Evolutionary conservation across 2,113 vertebrate genomes (phyloP), one percentile per base, ranked within the genome.

Genomic region (Corythornis vintsioides): DNA sequence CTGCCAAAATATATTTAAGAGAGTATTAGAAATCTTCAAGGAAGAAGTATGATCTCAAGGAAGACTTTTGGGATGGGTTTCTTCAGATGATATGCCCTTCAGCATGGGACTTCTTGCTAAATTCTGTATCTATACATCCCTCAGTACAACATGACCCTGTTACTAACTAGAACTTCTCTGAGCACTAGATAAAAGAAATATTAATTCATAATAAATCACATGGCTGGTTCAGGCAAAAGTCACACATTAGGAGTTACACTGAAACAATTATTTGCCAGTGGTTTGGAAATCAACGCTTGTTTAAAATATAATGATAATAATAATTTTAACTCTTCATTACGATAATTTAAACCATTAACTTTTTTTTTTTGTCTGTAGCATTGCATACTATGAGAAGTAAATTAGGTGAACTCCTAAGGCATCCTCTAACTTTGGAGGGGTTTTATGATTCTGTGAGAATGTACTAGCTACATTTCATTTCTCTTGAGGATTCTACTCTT

Each of bases 401-500:
- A 95, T 95, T 79, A 88, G 64, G 35, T 71, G 92, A 96, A 88
- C 72, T 94, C 82, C 92, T 85, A 60, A 90, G 79, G 90, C 47
- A 0, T 81, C 75, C 75, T 91, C 72, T 80, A 91, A 86, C 92
- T 96, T 94, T 43, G 69, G 69, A 94, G 56, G 52, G 47, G n/a
- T 91, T 95, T 95, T 94, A 95, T 91, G 64, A 94, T 94, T 95
- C 82, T 90, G 47, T 93, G 79, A 95, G 92, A 96, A 63, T 90
- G 89, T 57, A 85, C 89, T 77, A 96, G 90, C 86, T 89, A 47
- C 72, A 92, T 90, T 96, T 94, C 93, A 84, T 95, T 82, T 79
- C 94, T 92, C 96, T 79, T 84, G 94, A 96, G 94, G 50, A 92
- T 96, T 95, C 66, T 71, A 66, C 94, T 92, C 93, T 92, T 92